Conservation (phyloP, 2,113 vertebrate species). For the Atrichornis clamosus region DNA sequence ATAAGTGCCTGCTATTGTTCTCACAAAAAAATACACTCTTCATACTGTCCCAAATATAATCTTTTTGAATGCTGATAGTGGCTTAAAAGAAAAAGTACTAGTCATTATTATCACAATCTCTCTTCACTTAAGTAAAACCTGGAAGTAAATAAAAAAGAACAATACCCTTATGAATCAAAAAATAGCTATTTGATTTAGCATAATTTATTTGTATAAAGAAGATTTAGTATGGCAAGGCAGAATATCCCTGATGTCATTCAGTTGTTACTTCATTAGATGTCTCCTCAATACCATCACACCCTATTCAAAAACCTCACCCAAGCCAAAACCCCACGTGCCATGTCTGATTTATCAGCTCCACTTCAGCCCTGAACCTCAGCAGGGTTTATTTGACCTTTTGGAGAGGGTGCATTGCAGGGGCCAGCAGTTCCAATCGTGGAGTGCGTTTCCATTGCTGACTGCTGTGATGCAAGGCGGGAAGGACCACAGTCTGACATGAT, state of each 20-base stretch:
- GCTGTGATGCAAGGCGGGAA: not conserved
- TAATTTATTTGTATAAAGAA: not conserved
- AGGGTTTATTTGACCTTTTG: not conserved
- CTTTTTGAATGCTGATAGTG: not conserved
- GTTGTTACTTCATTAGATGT: not conserved
- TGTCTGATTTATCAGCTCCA: not conserved
- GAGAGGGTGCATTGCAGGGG: not conserved
- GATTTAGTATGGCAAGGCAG: not conserved
- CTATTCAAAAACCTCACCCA: not conserved
- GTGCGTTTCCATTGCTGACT: not conserved
- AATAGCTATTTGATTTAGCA: not conserved
- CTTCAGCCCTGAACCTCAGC: not conserved
- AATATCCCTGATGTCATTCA: not conserved
- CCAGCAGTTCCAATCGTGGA: not conserved
- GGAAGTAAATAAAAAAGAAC: not conserved
- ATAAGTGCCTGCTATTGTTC: not conserved
- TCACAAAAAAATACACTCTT: not conserved
- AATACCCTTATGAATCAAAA: not conserved
- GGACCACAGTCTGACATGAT: not conserved
- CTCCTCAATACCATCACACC: not conserved
- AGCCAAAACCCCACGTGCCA: not conserved
- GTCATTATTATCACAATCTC: not conserved
- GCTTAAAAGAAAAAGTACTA: not conserved
- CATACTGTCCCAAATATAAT: not conserved
- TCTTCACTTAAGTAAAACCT: not conserved